phyloP scores from a whole-genome alignment of 1,140 invertebrate genomes.

The Sitophilus oryzae region DNA sequence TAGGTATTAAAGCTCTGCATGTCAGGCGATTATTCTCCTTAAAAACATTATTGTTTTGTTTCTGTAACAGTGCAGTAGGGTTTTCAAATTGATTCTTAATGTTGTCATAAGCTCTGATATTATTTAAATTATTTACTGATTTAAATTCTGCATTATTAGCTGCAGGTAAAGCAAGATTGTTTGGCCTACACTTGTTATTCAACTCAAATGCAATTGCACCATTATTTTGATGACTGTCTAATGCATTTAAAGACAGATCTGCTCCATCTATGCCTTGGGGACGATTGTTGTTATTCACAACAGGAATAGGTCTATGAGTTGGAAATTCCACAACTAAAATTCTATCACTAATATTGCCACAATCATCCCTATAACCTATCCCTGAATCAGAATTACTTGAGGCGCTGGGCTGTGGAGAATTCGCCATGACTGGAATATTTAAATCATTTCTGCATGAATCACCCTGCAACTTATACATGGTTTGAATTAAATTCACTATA shows the following conservation, averaged over 20 bases:
- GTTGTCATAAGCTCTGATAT: conserved; percentile 35
- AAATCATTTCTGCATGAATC: conserved; percentile 26
- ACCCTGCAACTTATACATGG: conserved; percentile 56
- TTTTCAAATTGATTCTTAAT: conserved; percentile 11
- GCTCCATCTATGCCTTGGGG: conserved; percentile 35
- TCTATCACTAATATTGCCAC: conserved; percentile 70
- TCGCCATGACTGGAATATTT: conserved; percentile 47
- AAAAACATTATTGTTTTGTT: conserved; percentile 9
- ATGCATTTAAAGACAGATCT: conserved; percentile 28
- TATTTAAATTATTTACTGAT: conserved; percentile 34
- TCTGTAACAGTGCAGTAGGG: conserved; percentile 6
- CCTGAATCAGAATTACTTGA: conserved; percentile 93
- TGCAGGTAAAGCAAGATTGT: conserved; percentile 3
- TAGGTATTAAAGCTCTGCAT: conserved; percentile 28
- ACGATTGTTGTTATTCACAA: conserved; percentile 33
- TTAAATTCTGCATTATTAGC: conserved; percentile 17
- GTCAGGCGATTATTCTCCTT: conserved; percentile 18
- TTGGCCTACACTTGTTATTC: conserved; percentile 16
- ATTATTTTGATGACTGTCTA: conserved; percentile 18
- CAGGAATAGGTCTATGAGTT: conserved; percentile 33
- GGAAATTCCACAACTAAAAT: conserved; percentile 78
- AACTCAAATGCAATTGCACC: background rate
- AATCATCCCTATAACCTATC: conserved; percentile 69
- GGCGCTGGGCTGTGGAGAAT: conserved; percentile 78
- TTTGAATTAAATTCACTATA: conserved; percentile 67